A percentile compares a stretch with the other conserved stretches of the same genome.
phyloP scores from a whole-genome alignment of 1,140 invertebrate genomes.

The Eupristina koningsbergeri region DNA sequence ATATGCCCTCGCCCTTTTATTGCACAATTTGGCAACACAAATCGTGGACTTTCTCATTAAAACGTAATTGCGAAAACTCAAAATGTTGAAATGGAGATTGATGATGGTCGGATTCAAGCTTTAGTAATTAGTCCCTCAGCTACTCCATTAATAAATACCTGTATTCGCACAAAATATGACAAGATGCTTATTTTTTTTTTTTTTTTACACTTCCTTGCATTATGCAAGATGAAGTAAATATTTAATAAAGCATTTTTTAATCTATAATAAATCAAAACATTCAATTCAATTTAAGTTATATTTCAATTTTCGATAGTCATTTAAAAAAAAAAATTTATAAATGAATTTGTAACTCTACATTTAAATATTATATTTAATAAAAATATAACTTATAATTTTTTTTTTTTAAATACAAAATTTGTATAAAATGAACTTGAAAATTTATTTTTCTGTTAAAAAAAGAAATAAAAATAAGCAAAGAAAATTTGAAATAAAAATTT shows the following conservation, averaged over 20 bases:
- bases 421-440: too few relatives aligned
- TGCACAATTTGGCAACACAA: not conserved
- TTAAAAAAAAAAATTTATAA: too few relatives aligned
- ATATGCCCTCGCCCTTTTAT: not conserved
- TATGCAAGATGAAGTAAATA: not conserved
- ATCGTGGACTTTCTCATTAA: constrained; percentile 37
- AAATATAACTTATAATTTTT: too few relatives aligned
- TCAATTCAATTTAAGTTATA: too few relatives aligned
- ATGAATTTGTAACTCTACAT: too few relatives aligned
- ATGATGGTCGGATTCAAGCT: constrained; percentile 14
- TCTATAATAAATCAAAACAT: too few relatives aligned
- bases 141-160: not conserved
- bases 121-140: constrained; percentile 21
- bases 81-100: constrained; percentile 36
- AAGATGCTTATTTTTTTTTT: not conserved
- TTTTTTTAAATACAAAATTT: too few relatives aligned
- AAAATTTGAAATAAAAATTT: too few relatives aligned
- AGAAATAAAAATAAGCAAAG: too few relatives aligned
- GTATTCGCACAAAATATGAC: not conserved
- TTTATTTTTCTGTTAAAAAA: too few relatives aligned
- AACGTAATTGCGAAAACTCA: constrained; percentile 40
- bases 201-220: not conserved
- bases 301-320: not conserved
- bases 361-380: too few relatives aligned
- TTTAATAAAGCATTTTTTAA: too few relatives aligned